Evolutionary conservation across 2,888 invertebrate genomes (phyloP), one percentile per base, ranked within the genome.

Genomic region (Diarsia mendica): DNA sequence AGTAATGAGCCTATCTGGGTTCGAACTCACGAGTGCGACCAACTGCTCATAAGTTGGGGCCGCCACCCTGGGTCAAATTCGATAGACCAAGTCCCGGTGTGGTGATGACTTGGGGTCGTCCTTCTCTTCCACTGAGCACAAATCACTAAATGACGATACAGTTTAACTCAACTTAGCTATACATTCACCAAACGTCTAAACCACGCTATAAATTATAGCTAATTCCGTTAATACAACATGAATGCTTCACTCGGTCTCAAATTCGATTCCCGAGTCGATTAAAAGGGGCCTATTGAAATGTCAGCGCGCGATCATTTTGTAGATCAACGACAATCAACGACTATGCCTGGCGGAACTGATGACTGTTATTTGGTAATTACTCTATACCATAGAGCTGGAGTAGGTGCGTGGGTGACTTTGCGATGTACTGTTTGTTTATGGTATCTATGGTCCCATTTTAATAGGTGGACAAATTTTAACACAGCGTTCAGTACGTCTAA

Each of bases 291-390:
- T 77, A 86, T 87, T 82, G 84, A 87, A 82, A 61, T 82, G 85
- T 85, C 78, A 72, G 67, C 72, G 67, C 51, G 68, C 67, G 77
- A 87, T 85, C 74, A 68, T 81, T 76, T 85, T 15, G 83, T 82
- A 75, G 84, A 84, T 84, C 86, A 79, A 69, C 66, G 77, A 74
- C 68, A 82, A 84, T 84, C 86, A 79, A 69, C 66, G 77, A 74
- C 68, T 77, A 69, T 65, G 70, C 18, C 55, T 66, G 67, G 81
- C 73, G 83, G 84, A 84, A 84, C 87, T 75, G 72, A 87, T 87
- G 79, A 74, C 58, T 76, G 72, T 84, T 87, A 84, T 84, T 87
- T 77, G 69, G 75, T 84, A 80, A 87, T 87, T 68, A 71, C 61
- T 71, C 53, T 64, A 71, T 65, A 23, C 23, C n/a, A 77, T 10